phyloP scores from a whole-genome alignment of 2,888 invertebrate genomes.

The Falcaria lacertinaria region DNA sequence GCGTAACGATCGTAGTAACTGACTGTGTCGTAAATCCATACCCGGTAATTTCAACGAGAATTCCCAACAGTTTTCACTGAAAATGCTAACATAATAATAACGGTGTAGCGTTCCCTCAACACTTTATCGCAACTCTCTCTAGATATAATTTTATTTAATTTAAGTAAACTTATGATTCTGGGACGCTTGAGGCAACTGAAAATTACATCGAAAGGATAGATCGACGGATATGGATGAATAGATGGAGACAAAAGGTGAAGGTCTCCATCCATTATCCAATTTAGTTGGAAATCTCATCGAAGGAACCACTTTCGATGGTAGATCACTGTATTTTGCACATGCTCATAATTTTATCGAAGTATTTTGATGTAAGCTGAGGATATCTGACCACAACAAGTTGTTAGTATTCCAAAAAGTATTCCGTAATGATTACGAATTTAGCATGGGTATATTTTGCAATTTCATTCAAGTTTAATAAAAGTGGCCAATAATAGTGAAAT shows the following conservation, averaged over 20 bases:
- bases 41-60: slow-evolving; percentile 58
- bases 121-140: slow-evolving; percentile 65
- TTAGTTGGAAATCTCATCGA: not conserved
- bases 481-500: slow-evolving; percentile 11
- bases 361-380: too few species aligned
- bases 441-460: too few species aligned
- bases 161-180: slow-evolving; percentile 49
- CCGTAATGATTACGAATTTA: too few species aligned
- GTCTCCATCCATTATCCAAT: slow-evolving; percentile 3
- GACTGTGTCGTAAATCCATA: slow-evolving; percentile 42
- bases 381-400: too few species aligned
- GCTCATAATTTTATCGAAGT: too few species aligned
- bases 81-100: slow-evolving; percentile 66
- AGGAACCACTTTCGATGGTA: not conserved
- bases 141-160: slow-evolving; percentile 61
- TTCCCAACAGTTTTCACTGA: slow-evolving; percentile 67
- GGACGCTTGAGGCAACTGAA: slow-evolving; percentile 48
- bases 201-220: slow-evolving; percentile 47
- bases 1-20: slow-evolving; percentile 37
- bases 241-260: slow-evolving; percentile 31
- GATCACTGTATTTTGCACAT: too few species aligned
- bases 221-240: slow-evolving; percentile 29
- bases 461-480: too few species aligned
- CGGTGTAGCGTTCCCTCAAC: slow-evolving; percentile 50
- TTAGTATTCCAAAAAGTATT: too few species aligned